A percentile compares a stretch with the other conserved stretches of the same genome.
phyloP scores from a whole-genome alignment of 92 coral and sea anemone species.

The Parazoanthus darwini region DNA sequence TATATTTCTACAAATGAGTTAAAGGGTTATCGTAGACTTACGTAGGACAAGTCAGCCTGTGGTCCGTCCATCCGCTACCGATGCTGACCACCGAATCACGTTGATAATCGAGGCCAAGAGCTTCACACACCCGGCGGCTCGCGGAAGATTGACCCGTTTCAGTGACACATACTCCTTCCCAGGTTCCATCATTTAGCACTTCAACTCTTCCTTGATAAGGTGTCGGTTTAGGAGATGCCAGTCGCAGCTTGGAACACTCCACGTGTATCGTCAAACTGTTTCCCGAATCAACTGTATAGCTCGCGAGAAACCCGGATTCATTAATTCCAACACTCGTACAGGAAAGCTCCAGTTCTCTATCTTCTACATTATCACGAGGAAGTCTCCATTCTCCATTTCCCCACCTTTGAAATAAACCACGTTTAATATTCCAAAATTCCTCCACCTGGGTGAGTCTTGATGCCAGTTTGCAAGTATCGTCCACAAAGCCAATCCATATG shows the following conservation, averaged over 20 bases:
- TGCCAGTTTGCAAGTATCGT: background rate
- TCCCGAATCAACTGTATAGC: too few relatives aligned
- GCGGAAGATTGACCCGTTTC: background rate
- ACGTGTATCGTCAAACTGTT: background rate
- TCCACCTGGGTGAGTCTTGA: background rate
- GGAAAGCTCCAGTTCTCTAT: background rate
- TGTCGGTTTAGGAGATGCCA: constrained; percentile 25
- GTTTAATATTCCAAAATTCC: background rate
- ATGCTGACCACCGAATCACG: constrained; percentile 18
- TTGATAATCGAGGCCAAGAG: background rate
- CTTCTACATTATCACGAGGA: background rate
- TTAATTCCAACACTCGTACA: background rate
- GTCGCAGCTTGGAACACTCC: constrained; percentile 37
- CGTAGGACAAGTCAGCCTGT: background rate
- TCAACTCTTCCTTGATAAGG: constrained; percentile 41
- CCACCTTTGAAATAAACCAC: constrained; percentile 39
- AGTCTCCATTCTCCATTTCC: constrained; percentile 24
- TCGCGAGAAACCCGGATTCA: background rate
- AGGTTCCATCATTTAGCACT: constrained; percentile 21
- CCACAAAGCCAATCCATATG: background rate
- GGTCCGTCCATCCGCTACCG: constrained; percentile 32
- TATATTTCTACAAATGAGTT: too few relatives aligned
- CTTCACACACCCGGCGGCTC: background rate
- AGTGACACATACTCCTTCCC: constrained; percentile 43
- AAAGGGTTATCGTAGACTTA: too few relatives aligned